These are phyloP conservation scores for Drosophila tristis DNA, from an alignment of 1,140 invertebrate genomes.

Conservation along the genomic window DNA sequence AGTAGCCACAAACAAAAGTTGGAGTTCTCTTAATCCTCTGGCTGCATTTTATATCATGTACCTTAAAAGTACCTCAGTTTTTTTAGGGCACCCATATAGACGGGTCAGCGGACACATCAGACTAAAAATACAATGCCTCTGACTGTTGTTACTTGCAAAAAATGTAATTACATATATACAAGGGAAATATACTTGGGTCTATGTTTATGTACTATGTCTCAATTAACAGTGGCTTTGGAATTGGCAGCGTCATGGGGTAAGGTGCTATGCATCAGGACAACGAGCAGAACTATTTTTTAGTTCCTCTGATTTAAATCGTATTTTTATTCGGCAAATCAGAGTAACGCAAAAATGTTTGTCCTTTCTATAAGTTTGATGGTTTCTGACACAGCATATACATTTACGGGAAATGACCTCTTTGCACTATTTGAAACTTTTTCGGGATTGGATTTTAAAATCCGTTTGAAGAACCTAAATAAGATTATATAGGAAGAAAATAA, in stretches of 20 bases:
- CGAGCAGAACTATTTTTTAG: no score
- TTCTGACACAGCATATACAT: no score
- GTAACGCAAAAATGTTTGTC: no score
- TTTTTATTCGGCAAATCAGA: no score
- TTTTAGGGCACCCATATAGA: conserved; percentile 67
- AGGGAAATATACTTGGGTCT: neutral
- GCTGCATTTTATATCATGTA: neutral
- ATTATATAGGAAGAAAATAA: no score
- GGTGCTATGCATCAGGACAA: no score
- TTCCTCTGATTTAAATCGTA: no score
- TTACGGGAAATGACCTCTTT: no score
- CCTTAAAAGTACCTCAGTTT: conserved; percentile 13
- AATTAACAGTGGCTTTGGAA: conserved; percentile 64
- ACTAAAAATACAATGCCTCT: conserved; percentile 59
- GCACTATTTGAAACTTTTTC: no score
- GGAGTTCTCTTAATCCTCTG: conserved; percentile 49
- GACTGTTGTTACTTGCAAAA: conserved; percentile 61
- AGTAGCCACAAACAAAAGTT: conserved; percentile 45
- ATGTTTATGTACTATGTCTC: conserved; percentile 24
- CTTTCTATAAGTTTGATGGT: no score
- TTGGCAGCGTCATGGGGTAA: conserved; percentile 52
- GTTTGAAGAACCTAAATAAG: no score
- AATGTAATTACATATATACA: conserved; percentile 13
- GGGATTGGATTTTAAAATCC: no score
- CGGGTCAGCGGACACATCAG: conserved; percentile 9